Evolutionary conservation across 2,888 invertebrate species (phyloP).

Genomic region (Phaonia tiefii): DNA sequence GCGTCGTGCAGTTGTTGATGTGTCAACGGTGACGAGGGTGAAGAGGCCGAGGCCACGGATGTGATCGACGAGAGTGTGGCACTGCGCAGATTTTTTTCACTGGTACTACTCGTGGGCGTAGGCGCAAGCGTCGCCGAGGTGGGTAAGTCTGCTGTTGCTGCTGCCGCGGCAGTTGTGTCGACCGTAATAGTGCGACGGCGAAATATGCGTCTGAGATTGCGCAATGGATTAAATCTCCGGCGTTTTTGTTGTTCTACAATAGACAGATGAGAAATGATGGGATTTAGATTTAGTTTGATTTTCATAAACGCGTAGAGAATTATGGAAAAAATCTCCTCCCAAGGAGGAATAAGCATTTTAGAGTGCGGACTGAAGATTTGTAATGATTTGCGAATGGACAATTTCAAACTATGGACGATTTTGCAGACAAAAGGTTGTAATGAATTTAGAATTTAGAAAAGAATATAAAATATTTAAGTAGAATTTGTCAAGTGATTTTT

Average conservation of each 20-base stretch:
- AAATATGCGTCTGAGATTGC: slow-evolving; percentile 80
- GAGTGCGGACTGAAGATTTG: neutral
- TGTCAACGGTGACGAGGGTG: slow-evolving; percentile 74
- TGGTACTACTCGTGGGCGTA: slow-evolving; percentile 72
- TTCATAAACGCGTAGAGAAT: neutral
- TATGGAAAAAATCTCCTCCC: neutral
- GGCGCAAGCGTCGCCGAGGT: slow-evolving; percentile 68
- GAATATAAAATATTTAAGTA: too few species aligned
- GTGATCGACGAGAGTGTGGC: slow-evolving; percentile 69
- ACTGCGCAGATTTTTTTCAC: slow-evolving; percentile 77
- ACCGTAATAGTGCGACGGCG: slow-evolving; percentile 79
- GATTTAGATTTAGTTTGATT: neutral
- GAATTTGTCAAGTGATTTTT: too few species aligned
- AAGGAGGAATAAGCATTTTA: slow-evolving; percentile 23
- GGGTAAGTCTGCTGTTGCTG: slow-evolving; percentile 47
- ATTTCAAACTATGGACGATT: neutral
- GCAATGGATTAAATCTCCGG: slow-evolving; percentile 79
- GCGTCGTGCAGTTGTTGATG: slow-evolving; percentile 74
- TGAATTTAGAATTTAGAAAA: slow-evolving; percentile 7
- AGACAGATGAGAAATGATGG: slow-evolving; percentile 11
- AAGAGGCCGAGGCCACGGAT: slow-evolving; percentile 64
- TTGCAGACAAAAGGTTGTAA: too few species aligned
- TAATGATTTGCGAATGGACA: neutral
- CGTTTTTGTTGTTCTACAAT: slow-evolving; percentile 79
- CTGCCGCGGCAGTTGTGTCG: slow-evolving; percentile 68